Base-by-base conservation (phyloP, 2,888 invertebrate genomes). In the Aspidiotus destructor region DNA sequence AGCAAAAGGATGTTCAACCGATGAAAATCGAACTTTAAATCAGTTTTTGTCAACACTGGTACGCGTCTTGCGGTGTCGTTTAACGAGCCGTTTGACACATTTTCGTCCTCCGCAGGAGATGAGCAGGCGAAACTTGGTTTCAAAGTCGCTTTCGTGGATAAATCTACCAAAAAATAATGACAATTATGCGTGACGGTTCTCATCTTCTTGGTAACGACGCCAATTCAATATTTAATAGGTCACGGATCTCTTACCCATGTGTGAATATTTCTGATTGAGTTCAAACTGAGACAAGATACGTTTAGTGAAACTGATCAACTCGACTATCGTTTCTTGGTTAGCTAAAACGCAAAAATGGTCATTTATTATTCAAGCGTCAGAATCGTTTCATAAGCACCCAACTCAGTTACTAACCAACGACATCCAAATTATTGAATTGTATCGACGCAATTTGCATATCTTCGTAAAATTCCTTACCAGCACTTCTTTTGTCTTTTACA, bases 321-420 rank as follows among this genome's bases (percentile, higher is more conserved):
- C 96, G 10, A 95, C 90, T 72, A 96, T 88, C 0, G 96, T 96
- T 78, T 94, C 94, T 77, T 95, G 95, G 79, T 96, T 96, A 0
- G 94, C 92, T 90, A 76, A 13, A 77, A 76, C 62, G 72, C 71
- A 60, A 48, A 16, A 61, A 55, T 40, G 13, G 41, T 13, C 11
- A 10, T 28, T 15, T 41, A 41, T n/a, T 61, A 65, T 41, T 40
- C 1, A 41, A 10, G 9, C 40, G 16, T 13, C 17, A 42, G 41
- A 28, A 41, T 54, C 41, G 54, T 40, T 17, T 41, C 68, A 62
- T 69, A n/a, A n/a, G n/a, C 54, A 48, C 40, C 16, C 41, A 41
- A 17, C 55, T 17, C 69, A 64, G 13, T 28, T 40, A 72, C 81
- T 80, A 75, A 89, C 92, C 94, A 72, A 95, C 95, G 68, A 96